Percentiles rank a stretch among this genome's conserved stretches.
These are phyloP conservation scores for Tethya wilhelma DNA, from an alignment of 37 sponge, comb jelly and placozoan genomes.

Conservation along the genomic window DNA sequence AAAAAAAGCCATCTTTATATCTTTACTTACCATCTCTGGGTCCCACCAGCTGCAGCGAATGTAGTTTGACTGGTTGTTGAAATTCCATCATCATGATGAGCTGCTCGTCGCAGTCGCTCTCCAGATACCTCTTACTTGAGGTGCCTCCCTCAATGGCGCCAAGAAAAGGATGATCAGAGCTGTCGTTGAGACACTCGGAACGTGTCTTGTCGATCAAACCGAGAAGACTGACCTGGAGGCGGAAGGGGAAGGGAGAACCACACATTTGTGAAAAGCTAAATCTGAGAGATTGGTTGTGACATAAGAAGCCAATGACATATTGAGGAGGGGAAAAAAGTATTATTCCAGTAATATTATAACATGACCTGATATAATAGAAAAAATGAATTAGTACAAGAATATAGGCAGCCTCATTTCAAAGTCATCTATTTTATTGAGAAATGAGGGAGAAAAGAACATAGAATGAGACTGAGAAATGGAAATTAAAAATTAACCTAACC, in stretches of 20 bases:
- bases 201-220: slow-evolving; percentile 61
- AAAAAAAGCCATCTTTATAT: not conserved
- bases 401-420: too few species aligned
- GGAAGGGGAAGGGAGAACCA: too few species aligned
- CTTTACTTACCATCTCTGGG: slow-evolving; percentile 56
- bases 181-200: slow-evolving; percentile 95
- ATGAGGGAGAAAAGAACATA: too few species aligned
- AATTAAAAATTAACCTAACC: too few species aligned
- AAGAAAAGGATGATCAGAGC: slow-evolving; percentile 75
- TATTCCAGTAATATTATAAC: too few species aligned
- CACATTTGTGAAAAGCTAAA: too few species aligned
- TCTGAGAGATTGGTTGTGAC: not conserved
- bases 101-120: slow-evolving; percentile 96
- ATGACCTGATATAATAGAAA: too few species aligned
- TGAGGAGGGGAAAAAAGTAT: not conserved
- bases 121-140: slow-evolving; percentile 49
- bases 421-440: too few species aligned
- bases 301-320: not conserved
- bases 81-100: slow-evolving; percentile 71
- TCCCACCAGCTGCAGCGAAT: slow-evolving; percentile 70
- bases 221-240: slow-evolving; percentile 41
- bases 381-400: too few species aligned
- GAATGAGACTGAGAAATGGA: too few species aligned
- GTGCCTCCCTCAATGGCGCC: slow-evolving; percentile 26
- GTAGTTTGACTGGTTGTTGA: slow-evolving; percentile 80